A percentile compares a stretch with the other conserved stretches of the same genome.
Conservation (phyloP, 2,888 invertebrate genomes). For the Thera obeliscata region DNA sequence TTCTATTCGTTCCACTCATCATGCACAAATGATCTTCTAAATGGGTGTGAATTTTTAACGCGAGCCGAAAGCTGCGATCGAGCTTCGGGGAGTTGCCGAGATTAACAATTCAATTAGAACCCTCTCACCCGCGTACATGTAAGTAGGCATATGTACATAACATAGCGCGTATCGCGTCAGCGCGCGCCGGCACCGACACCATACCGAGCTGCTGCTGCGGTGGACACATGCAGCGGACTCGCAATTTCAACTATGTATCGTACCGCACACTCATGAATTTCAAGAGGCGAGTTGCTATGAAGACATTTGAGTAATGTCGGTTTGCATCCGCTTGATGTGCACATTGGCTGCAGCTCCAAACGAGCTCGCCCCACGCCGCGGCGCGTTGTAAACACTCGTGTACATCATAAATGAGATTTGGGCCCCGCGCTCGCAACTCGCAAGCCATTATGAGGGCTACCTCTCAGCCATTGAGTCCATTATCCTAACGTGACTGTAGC, state of each 20-base stretch:
- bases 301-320: too few species aligned
- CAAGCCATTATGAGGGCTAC: constrained; percentile 17
- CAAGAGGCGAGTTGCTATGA: too few species aligned
- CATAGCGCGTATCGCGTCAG: too few species aligned
- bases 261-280: too few species aligned
- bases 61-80: constrained; percentile 30
- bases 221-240: too few species aligned
- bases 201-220: too few species aligned
- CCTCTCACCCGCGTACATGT: background rate
- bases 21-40: constrained; percentile 30
- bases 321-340: background rate
- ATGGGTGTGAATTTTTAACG: constrained; percentile 32
- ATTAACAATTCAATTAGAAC: constrained; percentile 49
- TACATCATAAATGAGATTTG: constrained; percentile 30
- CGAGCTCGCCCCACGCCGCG: background rate
- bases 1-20: too few species aligned
- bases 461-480: constrained; percentile 11
- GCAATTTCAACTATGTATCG: too few species aligned
- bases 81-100: constrained; percentile 37
- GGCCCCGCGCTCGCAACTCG: constrained; percentile 9
- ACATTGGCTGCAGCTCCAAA: background rate
- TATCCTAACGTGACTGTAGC: constrained; percentile 1
- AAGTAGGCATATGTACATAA: too few species aligned
- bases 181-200: too few species aligned
- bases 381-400: constrained; percentile 19